Evolutionary conservation across 1,140 invertebrate species (phyloP), one percentile per base, ranked within the genome.

Genomic region (Trigoniulus corallinus): DNA sequence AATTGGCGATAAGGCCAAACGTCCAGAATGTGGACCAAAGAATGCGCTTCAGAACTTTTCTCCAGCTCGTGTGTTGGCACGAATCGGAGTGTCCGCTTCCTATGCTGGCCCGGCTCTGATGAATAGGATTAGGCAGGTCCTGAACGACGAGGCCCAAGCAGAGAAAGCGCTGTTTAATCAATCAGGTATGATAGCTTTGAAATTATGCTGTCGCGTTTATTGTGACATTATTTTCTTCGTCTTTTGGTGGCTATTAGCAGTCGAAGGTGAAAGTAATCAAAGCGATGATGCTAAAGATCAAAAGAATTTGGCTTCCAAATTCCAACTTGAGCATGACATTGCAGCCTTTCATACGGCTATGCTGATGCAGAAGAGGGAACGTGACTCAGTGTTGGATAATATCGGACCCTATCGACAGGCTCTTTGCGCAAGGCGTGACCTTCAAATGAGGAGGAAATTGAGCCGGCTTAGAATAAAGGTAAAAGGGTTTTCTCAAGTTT

Each of bases 1-100:
- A 12, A 80, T 88, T 0, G 80, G 79, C 1, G 41, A 23, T 42
- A 25, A 39, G 15, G 29, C 40, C 21, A 24, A 24, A 24, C 40
- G 53, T 49, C 18, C 20, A 21, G 43, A 50, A 44, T 25, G 21
- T 3, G 39, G 22, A 12, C 29, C 29, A 1, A 18, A 83, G 86
- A 65, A 80, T 79, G 12, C 34, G 34, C 45, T 63, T 1, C 49
- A 61, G 26, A 50, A 60, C 10, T 67, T 62, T 47, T 56, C 57
- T 44, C 57, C 62, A 1, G 55, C 58, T 13, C 54, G 45, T 37
- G 45, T 65, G 18, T 59, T 67, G 43, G 39, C 53, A 13, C 40
- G 54, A 27, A 59, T 67, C 13, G 65, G 65, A 39, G 55, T 67
- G 2, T 64, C 62, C 4, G 47, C 52, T 12, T 39, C 55, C 22